Evolutionary conservation across 2,888 invertebrate genomes (phyloP).

Genomic region (Iphiclides podalirius): DNA sequence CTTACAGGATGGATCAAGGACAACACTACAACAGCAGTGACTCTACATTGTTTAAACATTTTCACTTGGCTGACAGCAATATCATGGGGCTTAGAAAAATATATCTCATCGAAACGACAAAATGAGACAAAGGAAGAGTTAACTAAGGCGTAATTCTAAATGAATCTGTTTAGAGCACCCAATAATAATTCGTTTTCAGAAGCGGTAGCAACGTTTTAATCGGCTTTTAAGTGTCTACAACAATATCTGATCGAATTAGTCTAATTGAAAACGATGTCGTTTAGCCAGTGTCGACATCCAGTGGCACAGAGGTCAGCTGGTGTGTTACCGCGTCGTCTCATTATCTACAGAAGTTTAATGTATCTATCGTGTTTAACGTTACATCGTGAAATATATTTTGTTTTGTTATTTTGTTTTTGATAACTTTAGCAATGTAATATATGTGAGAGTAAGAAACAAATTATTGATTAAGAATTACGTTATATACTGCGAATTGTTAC

Average conservation of each 20-base stretch:
- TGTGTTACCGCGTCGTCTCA: slow-evolving; percentile 1
- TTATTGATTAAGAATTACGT: neutral
- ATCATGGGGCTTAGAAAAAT: slow-evolving; percentile 82
- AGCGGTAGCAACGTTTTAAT: neutral
- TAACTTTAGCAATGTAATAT: neutral
- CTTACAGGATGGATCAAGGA: slow-evolving; percentile 83
- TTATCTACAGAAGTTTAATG: slow-evolving; percentile 10
- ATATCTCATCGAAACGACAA: slow-evolving; percentile 47
- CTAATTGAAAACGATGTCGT: slow-evolving; percentile 20
- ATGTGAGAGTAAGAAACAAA: neutral
- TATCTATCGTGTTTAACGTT: neutral
- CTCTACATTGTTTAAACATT: slow-evolving; percentile 83
- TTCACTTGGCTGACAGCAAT: slow-evolving; percentile 82
- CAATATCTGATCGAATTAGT: slow-evolving; percentile 7
- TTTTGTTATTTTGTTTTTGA: neutral
- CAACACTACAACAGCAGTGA: slow-evolving; percentile 79
- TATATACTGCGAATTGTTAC: neutral
- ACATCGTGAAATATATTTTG: slow-evolving; percentile 5
- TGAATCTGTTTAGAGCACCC: neutral
- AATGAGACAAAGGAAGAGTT: slow-evolving; percentile 36
- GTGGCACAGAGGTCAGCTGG: slow-evolving; percentile 23
- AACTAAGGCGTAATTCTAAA: slow-evolving; percentile 35
- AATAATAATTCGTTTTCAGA: neutral
- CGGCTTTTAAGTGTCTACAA: neutral
- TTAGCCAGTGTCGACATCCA: slow-evolving; percentile 14